Evolutionary conservation across 2,113 vertebrate genomes (phyloP).

Genomic region (Dendropsophus ebraccatus): DNA sequence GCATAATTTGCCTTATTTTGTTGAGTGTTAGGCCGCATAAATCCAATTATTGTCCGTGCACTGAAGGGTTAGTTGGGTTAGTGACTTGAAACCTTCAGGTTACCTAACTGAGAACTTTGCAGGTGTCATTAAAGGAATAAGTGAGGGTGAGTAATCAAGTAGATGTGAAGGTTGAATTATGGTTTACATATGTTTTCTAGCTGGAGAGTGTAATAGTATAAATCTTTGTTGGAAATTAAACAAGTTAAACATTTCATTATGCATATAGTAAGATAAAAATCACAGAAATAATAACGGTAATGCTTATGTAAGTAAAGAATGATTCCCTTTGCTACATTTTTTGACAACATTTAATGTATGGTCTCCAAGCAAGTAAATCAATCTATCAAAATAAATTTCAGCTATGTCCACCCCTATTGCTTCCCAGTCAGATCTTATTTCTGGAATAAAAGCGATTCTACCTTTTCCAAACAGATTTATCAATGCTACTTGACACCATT

Average conservation of each 20-base stretch:
- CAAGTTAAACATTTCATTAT: not conserved
- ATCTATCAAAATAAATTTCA: conserved; percentile 22
- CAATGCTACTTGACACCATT: conserved; percentile 11
- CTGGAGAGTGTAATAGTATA: not conserved
- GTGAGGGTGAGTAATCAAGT: not conserved
- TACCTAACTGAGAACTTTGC: not conserved
- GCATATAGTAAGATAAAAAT: not conserved
- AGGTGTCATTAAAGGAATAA: not conserved
- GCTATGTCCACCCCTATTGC: conserved; percentile 1
- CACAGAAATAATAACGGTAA: too few relatives aligned
- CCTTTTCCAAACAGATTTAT: conserved; percentile 41
- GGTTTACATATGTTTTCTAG: not conserved
- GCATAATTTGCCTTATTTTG: too few relatives aligned
- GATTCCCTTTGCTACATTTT: not conserved
- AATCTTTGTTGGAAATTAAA: not conserved
- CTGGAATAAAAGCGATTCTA: not conserved
- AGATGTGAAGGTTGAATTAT: not conserved
- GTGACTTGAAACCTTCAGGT: too few relatives aligned
- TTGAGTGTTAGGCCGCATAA: too few relatives aligned
- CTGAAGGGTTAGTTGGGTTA: too few relatives aligned
- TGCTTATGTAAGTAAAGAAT: not conserved
- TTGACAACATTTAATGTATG: conserved; percentile 13
- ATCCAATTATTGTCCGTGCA: too few relatives aligned
- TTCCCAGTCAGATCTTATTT: conserved; percentile 31
- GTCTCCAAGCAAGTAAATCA: conserved; percentile 14